These are phyloP conservation scores for Drosophila triauraria DNA, from an alignment of 1,140 invertebrate genomes.

Conservation along the genomic window DNA sequence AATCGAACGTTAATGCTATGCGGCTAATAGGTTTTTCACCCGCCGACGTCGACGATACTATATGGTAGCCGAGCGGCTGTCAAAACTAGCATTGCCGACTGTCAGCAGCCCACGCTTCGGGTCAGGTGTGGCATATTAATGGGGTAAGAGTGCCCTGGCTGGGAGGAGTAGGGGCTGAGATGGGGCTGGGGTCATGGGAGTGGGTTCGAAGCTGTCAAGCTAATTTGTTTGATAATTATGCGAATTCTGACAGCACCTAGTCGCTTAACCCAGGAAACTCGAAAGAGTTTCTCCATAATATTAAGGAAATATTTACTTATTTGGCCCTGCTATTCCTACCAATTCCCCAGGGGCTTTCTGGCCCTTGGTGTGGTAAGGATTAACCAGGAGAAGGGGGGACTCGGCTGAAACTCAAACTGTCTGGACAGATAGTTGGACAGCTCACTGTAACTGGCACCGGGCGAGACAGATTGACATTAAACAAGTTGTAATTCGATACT, in stretches of 20 bases:
- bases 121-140: constrained; percentile 82
- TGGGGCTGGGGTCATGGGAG: not conserved
- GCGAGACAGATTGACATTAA: constrained; percentile 84
- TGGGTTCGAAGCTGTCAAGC: constrained; percentile 53
- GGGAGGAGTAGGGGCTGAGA: not conserved
- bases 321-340: no score
- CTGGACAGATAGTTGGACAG: constrained; percentile 42
- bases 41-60: constrained; percentile 63
- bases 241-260: constrained; percentile 63
- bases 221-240: constrained; percentile 75
- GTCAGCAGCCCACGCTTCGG: constrained; percentile 78
- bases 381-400: constrained; percentile 42
- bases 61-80: constrained; percentile 84
- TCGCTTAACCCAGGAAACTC: no score
- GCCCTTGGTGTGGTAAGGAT: constrained; percentile 5
- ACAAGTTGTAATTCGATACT: constrained; percentile 85
- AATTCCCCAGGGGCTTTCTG: constrained; percentile 24
- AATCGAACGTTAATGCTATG: constrained; percentile 84
- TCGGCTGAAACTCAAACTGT: constrained; percentile 29
- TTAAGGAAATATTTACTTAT: not conserved
- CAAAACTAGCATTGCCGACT: constrained; percentile 81
- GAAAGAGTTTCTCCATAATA: no score
- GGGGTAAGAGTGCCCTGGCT: constrained; percentile 2
- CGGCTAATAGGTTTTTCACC: constrained; percentile 79
- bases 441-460: constrained; percentile 49